Evolutionary conservation across 2,888 invertebrate genomes (phyloP).

Genomic region (Aphidius colemani): DNA sequence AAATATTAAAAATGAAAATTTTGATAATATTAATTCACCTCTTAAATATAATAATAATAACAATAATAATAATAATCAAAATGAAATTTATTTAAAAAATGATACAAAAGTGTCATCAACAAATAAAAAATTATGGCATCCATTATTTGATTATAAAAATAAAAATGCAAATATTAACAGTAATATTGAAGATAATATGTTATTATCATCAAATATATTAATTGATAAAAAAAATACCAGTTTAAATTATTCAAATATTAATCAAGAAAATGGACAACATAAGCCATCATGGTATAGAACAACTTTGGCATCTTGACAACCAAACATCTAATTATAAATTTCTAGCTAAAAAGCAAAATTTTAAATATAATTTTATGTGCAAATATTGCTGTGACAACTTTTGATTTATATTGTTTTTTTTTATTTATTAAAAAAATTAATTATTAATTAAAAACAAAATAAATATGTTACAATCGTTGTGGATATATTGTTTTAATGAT

Average conservation of each 20-base stretch:
- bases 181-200: not conserved
- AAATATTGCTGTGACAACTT: not conserved
- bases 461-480: not conserved
- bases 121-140: conserved; percentile 77
- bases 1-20: too few species aligned
- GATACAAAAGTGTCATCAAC: conserved; percentile 56
- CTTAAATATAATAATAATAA: conserved; percentile 51
- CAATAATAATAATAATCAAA: conserved; percentile 39
- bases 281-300: conserved; percentile 55
- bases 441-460: not conserved
- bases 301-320: conserved; percentile 55
- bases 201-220: not conserved
- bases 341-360: conserved; percentile 12
- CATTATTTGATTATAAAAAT: conserved; percentile 80
- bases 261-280: conserved; percentile 38
- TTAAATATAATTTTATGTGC: not conserved
- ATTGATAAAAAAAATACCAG: not conserved
- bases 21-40: conserved; percentile 39
- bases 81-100: conserved; percentile 45
- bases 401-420: not conserved
- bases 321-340: conserved; percentile 4
- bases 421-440: not conserved
- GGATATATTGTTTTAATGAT: not conserved
- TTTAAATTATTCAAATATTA: not conserved
- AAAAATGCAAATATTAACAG: not conserved